Base-by-base conservation (phyloP, 2,888 invertebrate genomes). In the Cyclophora punctaria region DNA sequence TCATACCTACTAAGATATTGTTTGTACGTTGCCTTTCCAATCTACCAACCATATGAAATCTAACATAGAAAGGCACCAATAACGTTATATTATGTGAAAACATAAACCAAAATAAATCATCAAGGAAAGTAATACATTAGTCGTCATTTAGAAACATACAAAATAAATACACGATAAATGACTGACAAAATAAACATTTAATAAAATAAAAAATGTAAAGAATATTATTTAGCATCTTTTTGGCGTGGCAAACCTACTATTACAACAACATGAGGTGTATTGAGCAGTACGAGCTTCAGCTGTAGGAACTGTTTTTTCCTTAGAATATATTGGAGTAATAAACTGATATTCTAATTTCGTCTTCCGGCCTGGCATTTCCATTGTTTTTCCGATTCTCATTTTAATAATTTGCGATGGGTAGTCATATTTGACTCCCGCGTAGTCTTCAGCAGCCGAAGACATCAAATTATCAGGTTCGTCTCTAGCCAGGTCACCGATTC, bases 341-440 rank as follows among this genome's bases (percentile, higher is more conserved):
- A 88, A 87, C 52, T 84, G 79, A 61, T 85, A 87, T 60, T 86
- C 87, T 1, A 87, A 57, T 64, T 78, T 85, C 0, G 85, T 75
- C 63, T 82, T 86, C 42, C 83, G 74, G 34, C 82, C 81, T 41
- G 78, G 75, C 79, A 81, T 80, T 60, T 86, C 87, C 35, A 87
- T 60, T 5, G 73, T 69, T 64, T 81, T 86, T 44, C 77, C 80
- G 44, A 87, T 69, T 52, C 81, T 78, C 45, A 87, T 56, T 63
- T 84, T 86, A 44, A 86, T 83, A n/a, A 85, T 78, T 77, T 85
- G 82, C 37, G 63, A 57, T 33, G 80, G 69, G 50, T 74, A 80
- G 57, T 86, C 81, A 53, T 84, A 83, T 35, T 78, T 70, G 7
- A 83, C 85, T 35, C 87, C 87, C 2, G 72, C 69, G 55, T 83